phyloP scores from a whole-genome alignment of 2,113 vertebrate species.

The Heterotilapia buettikoferi region DNA sequence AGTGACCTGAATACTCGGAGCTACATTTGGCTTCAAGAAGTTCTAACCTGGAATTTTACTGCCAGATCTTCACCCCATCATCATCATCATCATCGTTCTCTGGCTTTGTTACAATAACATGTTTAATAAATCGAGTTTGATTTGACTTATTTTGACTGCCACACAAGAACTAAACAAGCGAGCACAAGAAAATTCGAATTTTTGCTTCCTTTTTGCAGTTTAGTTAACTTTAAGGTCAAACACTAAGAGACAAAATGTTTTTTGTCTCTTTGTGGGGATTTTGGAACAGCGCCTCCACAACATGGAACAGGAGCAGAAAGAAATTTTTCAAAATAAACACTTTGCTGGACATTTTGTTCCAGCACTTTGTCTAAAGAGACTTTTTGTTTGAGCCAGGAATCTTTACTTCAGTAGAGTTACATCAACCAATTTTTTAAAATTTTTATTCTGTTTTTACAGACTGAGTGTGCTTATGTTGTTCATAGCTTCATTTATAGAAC shows the following conservation, averaged over 20 bases:
- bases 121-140: neutral
- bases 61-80: neutral
- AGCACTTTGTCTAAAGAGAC: neutral
- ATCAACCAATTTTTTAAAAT: accelerated
- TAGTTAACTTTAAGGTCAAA: neutral
- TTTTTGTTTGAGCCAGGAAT: neutral
- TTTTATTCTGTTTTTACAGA: neutral
- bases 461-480: neutral
- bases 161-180: neutral
- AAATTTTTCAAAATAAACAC: neutral
- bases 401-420: neutral
- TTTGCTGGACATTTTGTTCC: neutral
- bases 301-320: neutral
- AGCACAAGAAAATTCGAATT: neutral
- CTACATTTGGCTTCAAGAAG: neutral
- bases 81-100: neutral
- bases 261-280: neutral
- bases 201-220: neutral
- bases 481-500: neutral
- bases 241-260: neutral
- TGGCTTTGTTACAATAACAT: neutral
- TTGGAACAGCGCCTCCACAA: neutral
- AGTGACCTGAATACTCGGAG: slow-evolving; percentile 6
- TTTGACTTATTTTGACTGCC: accelerated
- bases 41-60: neutral